Conservation (phyloP, 2,797 vertebrate species). For the Malurus splendens region DNA sequence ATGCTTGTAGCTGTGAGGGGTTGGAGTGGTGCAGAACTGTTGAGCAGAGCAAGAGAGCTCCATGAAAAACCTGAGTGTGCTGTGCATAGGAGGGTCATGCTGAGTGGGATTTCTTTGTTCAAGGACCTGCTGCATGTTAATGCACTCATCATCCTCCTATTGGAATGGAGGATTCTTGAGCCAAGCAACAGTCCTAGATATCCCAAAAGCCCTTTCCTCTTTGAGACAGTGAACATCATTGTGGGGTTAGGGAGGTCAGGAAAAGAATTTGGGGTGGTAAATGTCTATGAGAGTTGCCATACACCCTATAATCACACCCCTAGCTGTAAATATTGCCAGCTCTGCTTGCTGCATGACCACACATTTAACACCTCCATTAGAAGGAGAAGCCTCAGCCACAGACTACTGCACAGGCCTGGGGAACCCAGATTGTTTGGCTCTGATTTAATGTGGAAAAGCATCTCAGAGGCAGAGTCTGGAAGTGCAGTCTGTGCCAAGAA, state of each 20-base stretch:
- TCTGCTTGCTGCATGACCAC: accelerated
- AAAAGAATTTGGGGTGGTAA: background rate
- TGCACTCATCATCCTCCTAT: background rate
- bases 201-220: background rate
- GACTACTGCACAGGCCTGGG: accelerated
- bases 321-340: background rate
- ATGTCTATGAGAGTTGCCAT: background rate
- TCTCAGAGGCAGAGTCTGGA: background rate
- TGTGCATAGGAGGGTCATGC: background rate
- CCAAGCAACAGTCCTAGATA: background rate
- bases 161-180: background rate
- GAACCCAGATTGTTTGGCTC: background rate
- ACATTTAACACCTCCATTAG: accelerated
- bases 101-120: background rate
- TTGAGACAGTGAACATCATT: background rate
- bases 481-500: accelerated
- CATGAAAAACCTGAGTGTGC: background rate
- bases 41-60: background rate
- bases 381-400: background rate
- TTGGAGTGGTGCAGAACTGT: background rate
- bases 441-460: background rate
- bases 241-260: background rate
- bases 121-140: background rate
- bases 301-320: background rate
- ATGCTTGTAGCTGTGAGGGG: accelerated